Conservation (phyloP, 2,113 vertebrate genomes). For the Arothron firmamentum region DNA sequence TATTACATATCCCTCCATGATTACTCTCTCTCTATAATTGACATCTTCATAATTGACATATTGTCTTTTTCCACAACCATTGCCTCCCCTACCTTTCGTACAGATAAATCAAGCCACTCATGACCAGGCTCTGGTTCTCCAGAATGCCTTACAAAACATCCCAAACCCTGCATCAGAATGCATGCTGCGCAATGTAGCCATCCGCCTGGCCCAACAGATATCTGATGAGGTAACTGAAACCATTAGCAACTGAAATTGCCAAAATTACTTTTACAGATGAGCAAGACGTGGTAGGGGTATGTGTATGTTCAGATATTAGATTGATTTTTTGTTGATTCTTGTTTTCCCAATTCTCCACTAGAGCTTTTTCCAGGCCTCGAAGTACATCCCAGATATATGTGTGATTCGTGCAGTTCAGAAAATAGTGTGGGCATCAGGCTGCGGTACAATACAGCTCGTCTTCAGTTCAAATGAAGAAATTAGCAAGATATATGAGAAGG, state of each 20-base stretch:
- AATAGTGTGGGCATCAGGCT: constrained; percentile 98
- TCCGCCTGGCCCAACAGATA: constrained; percentile 97
- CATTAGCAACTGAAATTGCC: constrained; percentile 7
- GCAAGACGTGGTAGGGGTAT: too few relatives aligned
- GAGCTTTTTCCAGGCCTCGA: constrained; percentile 80
- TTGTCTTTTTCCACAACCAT: neutral
- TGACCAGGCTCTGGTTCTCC: constrained; percentile 97
- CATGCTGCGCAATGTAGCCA: constrained; percentile 98
- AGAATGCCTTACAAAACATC: constrained; percentile 97
- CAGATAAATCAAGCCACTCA: constrained; percentile 96
- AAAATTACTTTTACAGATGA: too few relatives aligned
- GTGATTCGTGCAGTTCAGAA: constrained; percentile 97
- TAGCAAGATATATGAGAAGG: constrained; percentile 98
- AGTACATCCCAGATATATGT: constrained; percentile 98
- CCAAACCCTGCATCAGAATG: constrained; percentile 98
- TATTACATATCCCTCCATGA: constrained; percentile 1
- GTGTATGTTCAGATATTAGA: too few relatives aligned
- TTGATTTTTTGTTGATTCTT: neutral
- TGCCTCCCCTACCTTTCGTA: constrained; percentile 32
- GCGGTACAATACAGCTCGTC: constrained; percentile 92
- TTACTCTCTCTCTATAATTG: neutral
- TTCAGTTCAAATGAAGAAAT: constrained; percentile 98
- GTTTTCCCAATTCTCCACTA: neutral
- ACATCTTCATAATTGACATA: neutral
- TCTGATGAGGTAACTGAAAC: constrained; percentile 88